Evolutionary conservation across 2,113 vertebrate genomes (phyloP).

Genomic region (Nyctibius bracteatus): DNA sequence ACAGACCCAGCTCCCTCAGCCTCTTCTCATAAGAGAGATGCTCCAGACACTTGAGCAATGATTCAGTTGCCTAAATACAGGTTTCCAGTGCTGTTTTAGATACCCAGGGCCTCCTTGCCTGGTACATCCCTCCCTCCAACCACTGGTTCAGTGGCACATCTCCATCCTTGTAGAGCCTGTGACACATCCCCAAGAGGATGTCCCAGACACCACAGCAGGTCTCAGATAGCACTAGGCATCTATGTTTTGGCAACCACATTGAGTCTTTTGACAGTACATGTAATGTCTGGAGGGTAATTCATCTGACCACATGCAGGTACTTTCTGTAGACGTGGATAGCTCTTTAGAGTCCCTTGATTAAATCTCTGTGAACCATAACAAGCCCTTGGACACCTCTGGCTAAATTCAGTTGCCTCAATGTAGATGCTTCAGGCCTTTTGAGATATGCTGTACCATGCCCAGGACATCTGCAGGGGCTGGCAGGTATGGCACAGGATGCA

Average conservation of each 20-base stretch:
- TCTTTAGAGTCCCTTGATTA: not conserved
- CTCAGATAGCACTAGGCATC: not conserved
- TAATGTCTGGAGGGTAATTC: not conserved
- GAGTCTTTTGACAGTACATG: not conserved
- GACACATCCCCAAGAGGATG: not conserved
- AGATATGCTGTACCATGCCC: not conserved
- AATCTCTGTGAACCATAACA: not conserved
- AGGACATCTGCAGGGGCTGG: not conserved
- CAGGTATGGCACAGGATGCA: not conserved
- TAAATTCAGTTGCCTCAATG: not conserved
- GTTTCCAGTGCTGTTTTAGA: not conserved
- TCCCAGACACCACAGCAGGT: not conserved
- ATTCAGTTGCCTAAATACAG: not conserved
- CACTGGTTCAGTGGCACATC: fast-evolving
- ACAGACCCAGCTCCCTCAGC: no score
- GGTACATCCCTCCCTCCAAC: not conserved
- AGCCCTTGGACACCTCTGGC: not conserved
- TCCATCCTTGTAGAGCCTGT: not conserved
- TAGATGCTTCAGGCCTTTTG: not conserved
- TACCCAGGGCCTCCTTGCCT: not conserved
- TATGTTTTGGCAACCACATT: not conserved
- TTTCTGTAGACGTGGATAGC: not conserved
- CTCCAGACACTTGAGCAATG: no score
- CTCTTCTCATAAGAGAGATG: no score
- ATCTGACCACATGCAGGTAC: not conserved